These are phyloP conservation scores for Neolamprologus caudopunctatus DNA, from an alignment of 2,113 vertebrate genomes.

Conservation along the genomic window DNA sequence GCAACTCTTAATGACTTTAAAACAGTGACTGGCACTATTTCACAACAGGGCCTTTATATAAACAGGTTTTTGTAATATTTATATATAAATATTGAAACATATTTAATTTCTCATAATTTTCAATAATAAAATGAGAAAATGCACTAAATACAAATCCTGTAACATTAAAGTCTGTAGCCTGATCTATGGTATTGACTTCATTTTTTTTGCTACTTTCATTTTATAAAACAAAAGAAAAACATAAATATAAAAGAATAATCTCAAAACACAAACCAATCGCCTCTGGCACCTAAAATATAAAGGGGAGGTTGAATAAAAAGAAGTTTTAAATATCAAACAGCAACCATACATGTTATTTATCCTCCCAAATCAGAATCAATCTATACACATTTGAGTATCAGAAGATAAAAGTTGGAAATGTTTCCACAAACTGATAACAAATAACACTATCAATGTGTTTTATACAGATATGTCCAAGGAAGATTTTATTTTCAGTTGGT, in stretches of 20 bases:
- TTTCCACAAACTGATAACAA: not conserved
- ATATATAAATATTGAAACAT: not conserved
- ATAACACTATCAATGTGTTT: not conserved
- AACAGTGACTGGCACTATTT: not conserved
- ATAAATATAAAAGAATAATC: not conserved
- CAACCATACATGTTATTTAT: not conserved
- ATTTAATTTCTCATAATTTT: not conserved
- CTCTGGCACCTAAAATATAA: not conserved
- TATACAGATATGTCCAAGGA: not conserved
- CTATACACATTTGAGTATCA: not conserved
- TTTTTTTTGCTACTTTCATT: not conserved
- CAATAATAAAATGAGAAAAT: not conserved
- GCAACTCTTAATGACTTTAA: not conserved
- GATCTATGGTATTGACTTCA: not conserved
- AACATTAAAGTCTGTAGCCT: not conserved
- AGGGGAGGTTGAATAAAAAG: not conserved
- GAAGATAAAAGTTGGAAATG: not conserved
- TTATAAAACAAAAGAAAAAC: not conserved
- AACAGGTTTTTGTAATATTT: not conserved
- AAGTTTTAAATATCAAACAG: not conserved
- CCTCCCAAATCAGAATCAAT: not conserved
- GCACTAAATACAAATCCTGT: not conserved
- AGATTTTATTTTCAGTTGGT: not conserved
- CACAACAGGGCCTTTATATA: not conserved
- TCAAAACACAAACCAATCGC: not conserved